Evolutionary conservation across 1,140 invertebrate genomes (phyloP).

Genomic region (Stratiolaelaps scimitus): DNA sequence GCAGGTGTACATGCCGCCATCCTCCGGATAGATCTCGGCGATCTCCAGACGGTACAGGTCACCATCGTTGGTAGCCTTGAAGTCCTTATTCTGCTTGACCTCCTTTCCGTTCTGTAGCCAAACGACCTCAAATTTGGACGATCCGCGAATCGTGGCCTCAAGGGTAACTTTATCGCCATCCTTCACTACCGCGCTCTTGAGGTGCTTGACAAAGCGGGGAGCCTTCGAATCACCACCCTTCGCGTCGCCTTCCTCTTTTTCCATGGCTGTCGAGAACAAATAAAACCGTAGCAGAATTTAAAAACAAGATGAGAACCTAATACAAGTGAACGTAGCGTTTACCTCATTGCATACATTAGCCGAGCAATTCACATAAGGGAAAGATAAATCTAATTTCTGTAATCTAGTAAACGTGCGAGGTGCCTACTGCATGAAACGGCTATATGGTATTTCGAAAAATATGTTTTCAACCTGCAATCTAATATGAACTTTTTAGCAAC

Average conservation of each 20-base stretch:
- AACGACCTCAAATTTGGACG: conserved; percentile 35
- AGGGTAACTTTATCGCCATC: conserved; percentile 37
- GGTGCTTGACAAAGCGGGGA: conserved; percentile 35
- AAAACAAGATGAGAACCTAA: no score
- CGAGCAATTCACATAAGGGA: no score
- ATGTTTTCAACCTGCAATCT: no score
- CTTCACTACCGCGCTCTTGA: conserved; percentile 34
- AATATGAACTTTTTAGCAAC: no score
- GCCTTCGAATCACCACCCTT: conserved; percentile 38
- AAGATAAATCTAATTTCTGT: no score
- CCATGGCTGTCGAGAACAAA: conserved; percentile 49
- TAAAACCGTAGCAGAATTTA: conserved; percentile 1
- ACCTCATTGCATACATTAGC: no score
- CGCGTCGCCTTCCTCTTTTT: conserved; percentile 42
- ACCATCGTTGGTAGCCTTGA: conserved; percentile 76
- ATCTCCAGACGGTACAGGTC: conserved; percentile 76
- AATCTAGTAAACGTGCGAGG: no score
- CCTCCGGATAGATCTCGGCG: conserved; percentile 86
- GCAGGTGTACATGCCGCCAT: conserved; percentile 82
- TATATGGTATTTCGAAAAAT: no score
- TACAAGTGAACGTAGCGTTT: no score
- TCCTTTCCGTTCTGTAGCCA: conserved; percentile 95
- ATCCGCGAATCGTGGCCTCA: conserved; percentile 34
- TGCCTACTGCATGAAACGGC: no score
- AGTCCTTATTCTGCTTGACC: conserved; percentile 89